Conservation (phyloP, 2,113 vertebrate genomes). For the Cairina moschata region DNA sequence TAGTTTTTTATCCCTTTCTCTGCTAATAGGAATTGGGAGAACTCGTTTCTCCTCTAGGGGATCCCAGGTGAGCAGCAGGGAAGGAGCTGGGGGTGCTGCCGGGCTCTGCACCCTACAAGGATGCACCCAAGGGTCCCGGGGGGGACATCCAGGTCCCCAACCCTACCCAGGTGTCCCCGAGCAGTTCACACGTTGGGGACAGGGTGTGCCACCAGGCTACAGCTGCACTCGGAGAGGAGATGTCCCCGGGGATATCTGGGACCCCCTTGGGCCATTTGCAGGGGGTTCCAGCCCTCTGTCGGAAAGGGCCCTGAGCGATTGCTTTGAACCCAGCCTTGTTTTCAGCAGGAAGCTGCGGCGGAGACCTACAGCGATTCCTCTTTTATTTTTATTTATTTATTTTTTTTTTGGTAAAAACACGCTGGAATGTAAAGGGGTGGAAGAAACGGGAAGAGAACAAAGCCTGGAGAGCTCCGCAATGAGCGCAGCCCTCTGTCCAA, state of each 20-base stretch:
- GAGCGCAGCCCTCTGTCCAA: background rate
- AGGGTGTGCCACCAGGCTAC: background rate
- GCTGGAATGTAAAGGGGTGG: background rate
- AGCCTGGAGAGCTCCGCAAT: background rate
- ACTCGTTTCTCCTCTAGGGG: background rate
- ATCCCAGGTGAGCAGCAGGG: background rate
- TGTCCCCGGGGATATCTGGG: background rate
- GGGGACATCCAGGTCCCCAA: background rate
- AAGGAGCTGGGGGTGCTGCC: background rate
- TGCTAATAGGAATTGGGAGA: background rate
- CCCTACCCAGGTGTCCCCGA: background rate
- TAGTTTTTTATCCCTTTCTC: background rate
- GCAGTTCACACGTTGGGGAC: background rate
- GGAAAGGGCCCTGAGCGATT: background rate
- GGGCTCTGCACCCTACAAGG: background rate
- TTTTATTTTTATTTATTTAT: background rate
- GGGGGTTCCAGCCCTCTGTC: background rate
- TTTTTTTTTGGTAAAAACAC: background rate
- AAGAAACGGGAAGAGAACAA: background rate
- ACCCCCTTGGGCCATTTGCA: background rate
- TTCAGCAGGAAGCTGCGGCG: background rate
- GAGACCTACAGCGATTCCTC: background rate
- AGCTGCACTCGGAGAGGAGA: rapidly evolving
- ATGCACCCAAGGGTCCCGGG: background rate
- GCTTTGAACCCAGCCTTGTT: background rate